Evolutionary conservation across 2,888 invertebrate genomes (phyloP), one percentile per base, ranked within the genome.

Genomic region (Corythucha ciliata): DNA sequence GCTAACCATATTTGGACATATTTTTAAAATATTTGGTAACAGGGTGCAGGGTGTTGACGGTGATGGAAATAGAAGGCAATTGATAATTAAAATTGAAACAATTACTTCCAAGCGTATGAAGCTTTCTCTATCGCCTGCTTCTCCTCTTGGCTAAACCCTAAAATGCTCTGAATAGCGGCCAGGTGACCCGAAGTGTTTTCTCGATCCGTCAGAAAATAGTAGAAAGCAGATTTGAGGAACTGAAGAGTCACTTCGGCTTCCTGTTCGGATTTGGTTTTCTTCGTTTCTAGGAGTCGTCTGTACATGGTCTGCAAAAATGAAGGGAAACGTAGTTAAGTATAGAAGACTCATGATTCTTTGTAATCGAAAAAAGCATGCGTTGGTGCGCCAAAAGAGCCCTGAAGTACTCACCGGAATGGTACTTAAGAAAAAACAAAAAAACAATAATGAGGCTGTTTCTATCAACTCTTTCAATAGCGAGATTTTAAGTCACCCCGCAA

Each of bases 231-330:
- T 70, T 90, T 91, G 57, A 92, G 76, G 72, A 92, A 92, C 69
- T 89, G 88, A 64, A 92, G 72, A 18, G 89, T 90, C 59, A 91
- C 83, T 70, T 89, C 88, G n/a, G 91, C 88, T 71, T 91, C 90
- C 52, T 86, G 79, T 60, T 76, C 77, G 59, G 76, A 77, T 68
- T 79, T 81, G 66, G 71, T 79, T 59, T 72, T 73, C 66, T 77
- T 80, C 22, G 51, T 41, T 54, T 60, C 60, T 22, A 59, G 41
- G n/a, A 87, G 75, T 66, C 84, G 82, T 64, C 83, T 79, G 69
- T 87, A 87, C 81, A 87, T 86, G 63, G 85, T 86, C 88, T 88
- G 73, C 12, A 74, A 70, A 47, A 22, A 36, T 22, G 39, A 52
- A 52, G 14, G n/a, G n/a, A n/a, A n/a, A n/a, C n/a, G n/a, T n/a